Evolutionary conservation across 2,888 invertebrate genomes (phyloP).

Genomic region (Scelioninae gen. 1): DNA sequence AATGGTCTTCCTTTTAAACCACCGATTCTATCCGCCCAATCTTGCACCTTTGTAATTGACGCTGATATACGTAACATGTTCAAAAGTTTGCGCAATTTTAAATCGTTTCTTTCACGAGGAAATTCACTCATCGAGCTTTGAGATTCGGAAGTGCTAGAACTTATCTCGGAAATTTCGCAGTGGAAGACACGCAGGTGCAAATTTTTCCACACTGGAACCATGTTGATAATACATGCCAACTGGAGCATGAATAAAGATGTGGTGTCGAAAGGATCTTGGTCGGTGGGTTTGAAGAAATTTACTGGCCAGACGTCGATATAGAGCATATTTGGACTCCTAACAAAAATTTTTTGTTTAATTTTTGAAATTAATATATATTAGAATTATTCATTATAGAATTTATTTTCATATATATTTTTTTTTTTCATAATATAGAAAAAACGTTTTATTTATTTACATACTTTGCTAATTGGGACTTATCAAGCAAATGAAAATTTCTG

Average conservation of each 20-base stretch:
- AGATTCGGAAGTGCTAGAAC: slow-evolving; percentile 82
- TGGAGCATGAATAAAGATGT: slow-evolving; percentile 98
- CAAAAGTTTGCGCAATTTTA: slow-evolving; percentile 89
- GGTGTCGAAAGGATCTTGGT: slow-evolving; percentile 93
- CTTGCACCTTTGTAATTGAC: slow-evolving; percentile 89
- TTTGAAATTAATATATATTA: no score
- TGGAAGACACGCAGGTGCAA: slow-evolving; percentile 94
- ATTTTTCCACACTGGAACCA: slow-evolving; percentile 95
- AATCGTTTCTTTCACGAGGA: slow-evolving; percentile 80
- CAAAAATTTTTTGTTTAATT: slow-evolving; percentile 25
- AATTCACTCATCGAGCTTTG: slow-evolving; percentile 83
- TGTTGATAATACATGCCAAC: slow-evolving; percentile 96
- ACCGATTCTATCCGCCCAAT: slow-evolving; percentile 87
- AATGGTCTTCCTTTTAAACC: slow-evolving; percentile 83
- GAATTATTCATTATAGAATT: no score
- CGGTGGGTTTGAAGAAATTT: slow-evolving; percentile 92
- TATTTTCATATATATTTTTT: no score
- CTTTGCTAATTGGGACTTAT: slow-evolving; percentile 91
- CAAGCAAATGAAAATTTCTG: slow-evolving; percentile 93
- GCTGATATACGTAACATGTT: slow-evolving; percentile 95
- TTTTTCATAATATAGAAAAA: background rate
- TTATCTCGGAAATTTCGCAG: slow-evolving; percentile 87
- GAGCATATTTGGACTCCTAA: slow-evolving; percentile 87
- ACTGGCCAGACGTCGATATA: slow-evolving; percentile 99
- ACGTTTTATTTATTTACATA: no score